Conservation (phyloP, 2,113 vertebrate genomes). For the Cryptomyrus ogoouensis region DNA sequence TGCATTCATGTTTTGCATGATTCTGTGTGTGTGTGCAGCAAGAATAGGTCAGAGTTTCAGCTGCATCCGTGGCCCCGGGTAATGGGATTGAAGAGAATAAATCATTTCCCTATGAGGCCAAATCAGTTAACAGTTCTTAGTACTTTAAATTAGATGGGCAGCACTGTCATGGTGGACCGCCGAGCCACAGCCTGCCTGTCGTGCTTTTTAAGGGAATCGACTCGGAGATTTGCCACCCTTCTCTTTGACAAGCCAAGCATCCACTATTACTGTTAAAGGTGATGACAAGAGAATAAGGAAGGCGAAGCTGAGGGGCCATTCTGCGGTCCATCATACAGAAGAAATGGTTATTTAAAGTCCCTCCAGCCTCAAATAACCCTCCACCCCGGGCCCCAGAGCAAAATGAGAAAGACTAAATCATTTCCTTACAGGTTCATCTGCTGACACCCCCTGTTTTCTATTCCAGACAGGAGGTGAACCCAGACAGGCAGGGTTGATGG, state of each 20-base stretch:
- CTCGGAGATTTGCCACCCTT: not conserved
- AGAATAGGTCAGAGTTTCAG: not conserved
- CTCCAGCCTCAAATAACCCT: not conserved
- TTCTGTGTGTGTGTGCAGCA: not conserved
- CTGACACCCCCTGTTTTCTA: not conserved
- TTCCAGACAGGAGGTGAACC: conserved; percentile 3
- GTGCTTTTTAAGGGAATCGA: not conserved
- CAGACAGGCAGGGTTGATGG: not conserved
- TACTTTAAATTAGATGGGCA: conserved; percentile 18
- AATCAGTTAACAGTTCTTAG: conserved; percentile 13
- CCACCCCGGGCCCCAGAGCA: not conserved
- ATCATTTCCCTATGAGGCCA: conserved; percentile 2
- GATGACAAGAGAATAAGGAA: not conserved
- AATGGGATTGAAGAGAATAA: conserved; percentile 20
- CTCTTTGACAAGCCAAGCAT: not conserved
- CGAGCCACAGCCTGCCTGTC: not conserved
- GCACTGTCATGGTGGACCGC: not conserved
- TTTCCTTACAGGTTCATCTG: not conserved
- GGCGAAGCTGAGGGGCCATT: not conserved
- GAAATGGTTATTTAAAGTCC: not conserved
- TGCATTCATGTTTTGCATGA: not conserved
- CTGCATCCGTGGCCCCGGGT: not conserved
- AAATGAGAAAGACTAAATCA: not conserved
- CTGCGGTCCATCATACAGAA: not conserved
- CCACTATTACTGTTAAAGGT: not conserved